Base-by-base conservation (phyloP, 1,140 invertebrate species). In the Cydia splendana region DNA sequence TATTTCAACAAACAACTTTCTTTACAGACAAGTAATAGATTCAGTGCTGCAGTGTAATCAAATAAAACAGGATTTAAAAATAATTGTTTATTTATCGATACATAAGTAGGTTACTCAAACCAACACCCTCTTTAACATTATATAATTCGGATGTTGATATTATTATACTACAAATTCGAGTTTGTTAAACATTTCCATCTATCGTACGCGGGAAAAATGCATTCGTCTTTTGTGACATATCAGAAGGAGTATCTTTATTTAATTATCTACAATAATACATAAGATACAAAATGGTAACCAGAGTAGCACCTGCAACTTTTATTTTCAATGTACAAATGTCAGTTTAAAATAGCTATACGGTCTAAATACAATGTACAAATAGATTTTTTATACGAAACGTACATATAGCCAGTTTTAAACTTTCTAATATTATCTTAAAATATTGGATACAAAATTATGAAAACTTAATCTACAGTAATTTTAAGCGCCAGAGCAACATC, bases 21-120 rank as follows among this genome's bases (percentile, higher is more conserved):
- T 34, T 34, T 34, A 34, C 30, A 6, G 4, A 6, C 38, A 42
- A 42, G 38, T 7, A 15, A 51, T 51, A 51, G 13, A 2, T n/a
- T 51, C 38, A 42, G 48, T 4, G 30, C 30, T 4, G 30, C 30
- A 4, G 30, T 30, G 30, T 15, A 48, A 53, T 53, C 15, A 18
- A 53, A 20, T 57, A 57, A 75, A 75, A 65, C 30, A 75, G 62
- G 15, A 51, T 38, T 38, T 65, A 85, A 88, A 87, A 88, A 90
- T 89, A 87, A 84, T 86, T 86, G 76, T 87, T 88, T 88, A 89
- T 91, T 90, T 87, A 90, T 82, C 89, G 85, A 85, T 90, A 91
- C 78, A 84, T 80, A 80, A 84, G 82, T 92, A 92, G 84, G 91
- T 92, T 91, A 92, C 86, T 87, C 77, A 77, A 88, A 87, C 88